These are phyloP conservation scores for Bimastos eiseni DNA, from an alignment of 2,888 invertebrate species.

Conservation along the genomic window DNA sequence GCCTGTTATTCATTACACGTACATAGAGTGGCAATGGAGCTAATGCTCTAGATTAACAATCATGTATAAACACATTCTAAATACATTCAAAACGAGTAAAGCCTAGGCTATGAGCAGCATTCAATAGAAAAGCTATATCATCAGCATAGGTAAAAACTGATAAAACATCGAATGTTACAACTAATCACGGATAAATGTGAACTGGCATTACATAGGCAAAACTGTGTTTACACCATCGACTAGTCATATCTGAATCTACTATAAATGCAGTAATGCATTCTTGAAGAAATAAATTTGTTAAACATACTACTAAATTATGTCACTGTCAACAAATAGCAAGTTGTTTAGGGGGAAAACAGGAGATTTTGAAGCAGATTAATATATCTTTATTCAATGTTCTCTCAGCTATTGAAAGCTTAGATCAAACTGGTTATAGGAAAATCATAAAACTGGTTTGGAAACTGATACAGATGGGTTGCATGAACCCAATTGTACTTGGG, in stretches of 20 bases:
- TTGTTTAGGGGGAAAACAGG: neutral
- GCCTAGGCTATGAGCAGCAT: neutral
- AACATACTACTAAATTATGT: neutral
- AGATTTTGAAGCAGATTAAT: neutral
- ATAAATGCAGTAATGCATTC: neutral
- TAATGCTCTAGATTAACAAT: neutral
- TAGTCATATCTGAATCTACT: neutral
- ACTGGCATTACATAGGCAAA: neutral
- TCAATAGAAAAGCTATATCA: neutral
- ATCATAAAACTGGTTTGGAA: slow-evolving; percentile 2
- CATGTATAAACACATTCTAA: neutral
- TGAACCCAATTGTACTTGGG: neutral
- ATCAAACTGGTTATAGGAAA: neutral
- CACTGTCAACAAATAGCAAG: neutral
- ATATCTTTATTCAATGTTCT: neutral
- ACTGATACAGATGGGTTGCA: neutral
- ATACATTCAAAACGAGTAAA: neutral
- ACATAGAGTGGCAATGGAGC: neutral
- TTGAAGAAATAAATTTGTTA: slow-evolving; percentile 1
- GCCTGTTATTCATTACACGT: neutral
- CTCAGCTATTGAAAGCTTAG: neutral
- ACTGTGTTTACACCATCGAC: slow-evolving; percentile 13
- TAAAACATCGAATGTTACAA: slow-evolving; percentile 2
- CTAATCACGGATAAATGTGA: neutral
- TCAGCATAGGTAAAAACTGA: neutral